Evolutionary conservation across 37 sponge, comb jelly and placozoan genomes (phyloP).

Genomic region (Diacarnus erythraeanus): DNA sequence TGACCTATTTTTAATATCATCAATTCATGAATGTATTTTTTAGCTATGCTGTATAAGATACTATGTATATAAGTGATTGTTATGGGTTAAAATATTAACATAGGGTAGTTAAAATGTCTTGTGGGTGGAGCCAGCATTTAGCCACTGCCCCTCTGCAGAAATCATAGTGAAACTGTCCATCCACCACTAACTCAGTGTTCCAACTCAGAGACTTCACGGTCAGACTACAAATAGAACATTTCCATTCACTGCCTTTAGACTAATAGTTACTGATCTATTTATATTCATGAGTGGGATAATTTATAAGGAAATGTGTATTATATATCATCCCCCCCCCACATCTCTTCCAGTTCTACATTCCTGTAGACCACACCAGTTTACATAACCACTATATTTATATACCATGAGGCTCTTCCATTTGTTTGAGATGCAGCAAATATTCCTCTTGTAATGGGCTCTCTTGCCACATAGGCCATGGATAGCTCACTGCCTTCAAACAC

Average conservation of each 20-base stretch:
- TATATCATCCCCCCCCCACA: too few relatives aligned
- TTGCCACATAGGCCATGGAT: constrained; percentile 55
- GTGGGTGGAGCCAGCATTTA: constrained; percentile 36
- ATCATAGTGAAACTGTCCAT: constrained; percentile 49
- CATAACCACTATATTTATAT: too few relatives aligned
- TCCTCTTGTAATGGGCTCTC: constrained; percentile 71
- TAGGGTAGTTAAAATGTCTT: constrained; percentile 57
- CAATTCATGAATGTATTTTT: too few relatives aligned
- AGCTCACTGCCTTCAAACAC: constrained; percentile 43
- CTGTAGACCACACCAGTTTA: too few relatives aligned
- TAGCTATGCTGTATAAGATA: neutral
- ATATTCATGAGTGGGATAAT: too few relatives aligned
- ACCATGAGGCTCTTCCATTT: constrained; percentile 48
- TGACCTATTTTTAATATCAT: neutral
- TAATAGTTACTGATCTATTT: too few relatives aligned
- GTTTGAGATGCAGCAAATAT: constrained; percentile 46
- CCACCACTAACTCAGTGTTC: constrained; percentile 59
- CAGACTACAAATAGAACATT: too few relatives aligned
- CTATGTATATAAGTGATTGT: too few relatives aligned
- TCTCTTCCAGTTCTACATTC: too few relatives aligned
- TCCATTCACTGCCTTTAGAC: too few relatives aligned
- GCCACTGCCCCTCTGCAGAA: constrained; percentile 54
- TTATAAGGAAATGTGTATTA: too few relatives aligned
- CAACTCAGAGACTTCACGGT: constrained; percentile 52
- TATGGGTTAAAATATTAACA: too few relatives aligned